phyloP scores from a whole-genome alignment of 2,797 vertebrate genomes.

The Eulemur rubriventer region DNA sequence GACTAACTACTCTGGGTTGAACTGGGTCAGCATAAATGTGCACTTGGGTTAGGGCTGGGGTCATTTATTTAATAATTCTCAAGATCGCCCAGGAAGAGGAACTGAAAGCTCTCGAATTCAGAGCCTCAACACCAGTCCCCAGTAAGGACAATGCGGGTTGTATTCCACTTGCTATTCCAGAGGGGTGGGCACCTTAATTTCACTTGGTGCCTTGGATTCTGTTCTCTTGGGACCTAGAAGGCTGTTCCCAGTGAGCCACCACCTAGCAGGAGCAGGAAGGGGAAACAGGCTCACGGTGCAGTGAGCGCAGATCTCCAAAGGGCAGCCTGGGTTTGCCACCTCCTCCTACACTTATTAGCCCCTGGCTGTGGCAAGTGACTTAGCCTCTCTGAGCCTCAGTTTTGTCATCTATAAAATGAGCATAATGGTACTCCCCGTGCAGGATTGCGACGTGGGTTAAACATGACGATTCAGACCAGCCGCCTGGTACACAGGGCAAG shows the following conservation, averaged over 20 bases:
- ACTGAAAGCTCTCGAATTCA: neutral
- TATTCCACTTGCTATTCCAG: neutral
- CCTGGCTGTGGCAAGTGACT: neutral
- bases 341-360: neutral
- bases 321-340: neutral
- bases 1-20: neutral
- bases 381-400: neutral
- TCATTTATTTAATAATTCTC: neutral
- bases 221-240: neutral
- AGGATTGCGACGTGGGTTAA: neutral
- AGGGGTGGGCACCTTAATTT: neutral
- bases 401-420: neutral
- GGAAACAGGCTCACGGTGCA: neutral
- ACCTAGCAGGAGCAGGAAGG: neutral
- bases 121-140: neutral
- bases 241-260: neutral
- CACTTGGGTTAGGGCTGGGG: neutral
- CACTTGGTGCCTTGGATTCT: neutral
- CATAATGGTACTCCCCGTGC: neutral
- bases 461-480: neutral
- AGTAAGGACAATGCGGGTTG: neutral
- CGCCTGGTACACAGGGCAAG: neutral
- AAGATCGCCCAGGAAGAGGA: neutral
- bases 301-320: neutral
- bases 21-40: conserved; percentile 30